phyloP scores from a whole-genome alignment of 2,113 vertebrate genomes.

The Elgaria multicarinata region DNA sequence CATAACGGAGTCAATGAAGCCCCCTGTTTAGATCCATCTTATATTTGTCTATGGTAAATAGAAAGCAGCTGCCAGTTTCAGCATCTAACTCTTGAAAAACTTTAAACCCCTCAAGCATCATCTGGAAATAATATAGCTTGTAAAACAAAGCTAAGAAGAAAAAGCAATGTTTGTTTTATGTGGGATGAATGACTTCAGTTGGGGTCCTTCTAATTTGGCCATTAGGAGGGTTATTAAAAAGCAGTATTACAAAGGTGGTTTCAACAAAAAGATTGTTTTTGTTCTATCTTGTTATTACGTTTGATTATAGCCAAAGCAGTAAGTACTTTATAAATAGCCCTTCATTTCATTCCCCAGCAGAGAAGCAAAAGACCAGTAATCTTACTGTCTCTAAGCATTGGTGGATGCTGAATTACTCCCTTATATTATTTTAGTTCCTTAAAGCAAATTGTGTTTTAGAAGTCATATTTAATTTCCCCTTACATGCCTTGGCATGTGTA shows the following conservation, averaged over 20 bases:
- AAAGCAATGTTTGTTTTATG: constrained; percentile 90
- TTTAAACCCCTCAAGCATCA: constrained; percentile 81
- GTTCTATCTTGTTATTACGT: constrained; percentile 76
- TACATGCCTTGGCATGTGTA: constrained; percentile 40
- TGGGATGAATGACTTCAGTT: constrained; percentile 86
- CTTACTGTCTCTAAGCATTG: constrained; percentile 43
- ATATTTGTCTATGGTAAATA: constrained; percentile 82
- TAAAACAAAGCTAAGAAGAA: constrained; percentile 88
- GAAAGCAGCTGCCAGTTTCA: constrained; percentile 83
- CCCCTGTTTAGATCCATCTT: constrained; percentile 77
- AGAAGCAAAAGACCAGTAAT: constrained; percentile 56
- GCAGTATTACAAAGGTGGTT: constrained; percentile 77
- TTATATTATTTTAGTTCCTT: constrained; percentile 60
- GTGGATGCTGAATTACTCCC: constrained; percentile 55
- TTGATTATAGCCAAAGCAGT: constrained; percentile 75
- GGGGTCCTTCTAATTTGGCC: constrained; percentile 87
- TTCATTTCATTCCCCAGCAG: constrained; percentile 64
- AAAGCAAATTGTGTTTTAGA: constrained; percentile 60
- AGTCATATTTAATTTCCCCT: constrained; percentile 51
- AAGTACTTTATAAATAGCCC: constrained; percentile 71
- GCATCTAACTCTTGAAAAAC: constrained; percentile 78
- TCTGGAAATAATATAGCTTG: constrained; percentile 93
- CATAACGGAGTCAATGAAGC: constrained; percentile 61
- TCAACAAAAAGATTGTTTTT: constrained; percentile 76
- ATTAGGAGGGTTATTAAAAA: constrained; percentile 89